Conservation (phyloP, 1,140 invertebrate genomes). For the Drosophila mauritiana region DNA sequence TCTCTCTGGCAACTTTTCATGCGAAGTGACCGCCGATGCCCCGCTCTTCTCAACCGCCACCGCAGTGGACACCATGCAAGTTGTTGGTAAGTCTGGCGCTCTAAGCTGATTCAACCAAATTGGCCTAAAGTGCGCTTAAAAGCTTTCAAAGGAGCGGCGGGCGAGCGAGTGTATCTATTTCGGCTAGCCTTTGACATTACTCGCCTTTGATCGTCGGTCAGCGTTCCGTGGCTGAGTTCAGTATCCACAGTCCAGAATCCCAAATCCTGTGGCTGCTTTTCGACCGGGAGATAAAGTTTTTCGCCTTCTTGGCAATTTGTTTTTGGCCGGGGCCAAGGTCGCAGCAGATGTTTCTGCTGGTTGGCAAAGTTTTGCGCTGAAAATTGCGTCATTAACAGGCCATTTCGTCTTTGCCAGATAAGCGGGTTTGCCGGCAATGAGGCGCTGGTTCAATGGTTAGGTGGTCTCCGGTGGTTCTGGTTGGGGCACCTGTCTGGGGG, state of each 20-base stretch:
- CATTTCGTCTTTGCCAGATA: slow-evolving; percentile 62
- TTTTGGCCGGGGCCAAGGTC: slow-evolving; percentile 46
- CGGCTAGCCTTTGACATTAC: slow-evolving; percentile 49
- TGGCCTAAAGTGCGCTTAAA: slow-evolving; percentile 61
- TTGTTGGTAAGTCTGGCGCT: slow-evolving; percentile 89
- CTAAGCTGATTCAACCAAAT: slow-evolving; percentile 51
- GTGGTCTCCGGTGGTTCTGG: neutral
- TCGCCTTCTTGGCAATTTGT: slow-evolving; percentile 54
- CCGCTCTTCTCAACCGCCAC: slow-evolving; percentile 90
- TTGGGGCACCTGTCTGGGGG: slow-evolving; percentile 30
- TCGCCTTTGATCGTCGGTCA: slow-evolving; percentile 23
- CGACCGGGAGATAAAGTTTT: slow-evolving; percentile 43
- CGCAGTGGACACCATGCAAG: slow-evolving; percentile 88
- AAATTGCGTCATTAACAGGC: slow-evolving; percentile 81
- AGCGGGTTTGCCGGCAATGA: slow-evolving; percentile 26
- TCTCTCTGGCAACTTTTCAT: slow-evolving; percentile 92
- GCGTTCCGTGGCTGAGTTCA: slow-evolving; percentile 34
- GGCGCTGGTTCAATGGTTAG: slow-evolving; percentile 3
- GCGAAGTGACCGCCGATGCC: slow-evolving; percentile 93
- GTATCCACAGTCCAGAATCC: neutral
- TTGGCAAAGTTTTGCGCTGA: slow-evolving; percentile 55
- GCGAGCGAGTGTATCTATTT: slow-evolving; percentile 37
- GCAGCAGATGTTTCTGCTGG: slow-evolving; percentile 36
- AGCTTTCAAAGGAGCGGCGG: slow-evolving; percentile 27
- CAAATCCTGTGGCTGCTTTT: slow-evolving; percentile 22